phyloP scores from a whole-genome alignment of 1,140 invertebrate species.

The Sogatella furcifera region DNA sequence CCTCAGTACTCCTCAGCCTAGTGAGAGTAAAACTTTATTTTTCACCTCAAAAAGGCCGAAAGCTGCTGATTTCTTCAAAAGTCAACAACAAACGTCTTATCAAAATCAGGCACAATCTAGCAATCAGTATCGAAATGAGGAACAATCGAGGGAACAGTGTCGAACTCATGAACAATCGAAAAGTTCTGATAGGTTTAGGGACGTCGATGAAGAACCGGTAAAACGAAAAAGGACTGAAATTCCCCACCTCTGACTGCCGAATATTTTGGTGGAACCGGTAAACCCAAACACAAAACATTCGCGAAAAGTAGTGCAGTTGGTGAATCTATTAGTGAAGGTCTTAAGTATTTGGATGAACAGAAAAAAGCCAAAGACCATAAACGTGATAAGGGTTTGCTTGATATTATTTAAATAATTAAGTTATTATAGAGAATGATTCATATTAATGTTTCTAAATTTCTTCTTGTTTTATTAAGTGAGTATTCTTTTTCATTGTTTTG shows the following conservation, averaged over 20 bases:
- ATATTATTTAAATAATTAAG: constrained; percentile 4
- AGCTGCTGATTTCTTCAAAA: background rate
- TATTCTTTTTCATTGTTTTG: too few relatives aligned
- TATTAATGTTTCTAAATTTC: too few relatives aligned
- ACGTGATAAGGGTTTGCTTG: constrained; percentile 6
- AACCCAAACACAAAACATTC: background rate
- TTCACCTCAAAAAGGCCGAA: background rate
- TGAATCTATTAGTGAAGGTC: constrained; percentile 52
- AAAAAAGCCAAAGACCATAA: constrained; percentile 36
- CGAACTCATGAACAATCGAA: background rate
- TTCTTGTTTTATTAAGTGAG: too few relatives aligned
- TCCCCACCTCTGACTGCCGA: constrained; percentile 49
- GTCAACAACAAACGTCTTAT: background rate
- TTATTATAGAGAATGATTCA: too few relatives aligned
- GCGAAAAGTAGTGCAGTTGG: constrained; percentile 28
- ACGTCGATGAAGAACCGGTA: background rate
- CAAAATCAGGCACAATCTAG: background rate
- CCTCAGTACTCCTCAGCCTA: background rate
- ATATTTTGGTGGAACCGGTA: constrained; percentile 39
- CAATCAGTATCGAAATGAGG: constrained; percentile 20
- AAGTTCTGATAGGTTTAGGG: background rate
- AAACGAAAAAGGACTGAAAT: constrained; percentile 38
- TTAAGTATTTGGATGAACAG: constrained; percentile 51
- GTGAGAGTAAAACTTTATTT: constrained; percentile 6
- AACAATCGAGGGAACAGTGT: background rate